Conservation (phyloP, 2,888 invertebrate genomes). For the Spisula subtruncata region DNA sequence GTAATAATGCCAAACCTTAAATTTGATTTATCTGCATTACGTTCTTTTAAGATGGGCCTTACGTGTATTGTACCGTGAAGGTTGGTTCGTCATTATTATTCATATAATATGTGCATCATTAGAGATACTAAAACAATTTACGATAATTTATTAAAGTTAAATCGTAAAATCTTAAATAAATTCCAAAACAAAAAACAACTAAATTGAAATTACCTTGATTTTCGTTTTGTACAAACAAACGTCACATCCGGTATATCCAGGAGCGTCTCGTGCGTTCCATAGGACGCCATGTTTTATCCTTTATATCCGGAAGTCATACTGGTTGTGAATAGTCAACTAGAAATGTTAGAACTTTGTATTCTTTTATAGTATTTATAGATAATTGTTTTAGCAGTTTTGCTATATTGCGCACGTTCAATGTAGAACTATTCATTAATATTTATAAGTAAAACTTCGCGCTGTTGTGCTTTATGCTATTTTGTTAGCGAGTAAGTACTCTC, state of each 20-base stretch:
- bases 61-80: no score
- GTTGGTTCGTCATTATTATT: no score
- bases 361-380: background rate
- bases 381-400: background rate
- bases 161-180: no score
- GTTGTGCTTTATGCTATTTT: background rate
- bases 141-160: no score
- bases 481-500: background rate
- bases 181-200: no score
- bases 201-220: slow-evolving; percentile 38
- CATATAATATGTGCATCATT: no score
- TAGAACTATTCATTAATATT: background rate
- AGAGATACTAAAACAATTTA: no score
- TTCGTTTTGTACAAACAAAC: slow-evolving; percentile 59
- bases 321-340: background rate
- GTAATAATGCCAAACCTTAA: no score
- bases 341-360: background rate
- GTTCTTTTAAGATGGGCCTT: no score
- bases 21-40: no score
- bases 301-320: background rate
- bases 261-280: slow-evolving; percentile 61
- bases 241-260: slow-evolving; percentile 66
- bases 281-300: slow-evolving; percentile 52
- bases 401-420: background rate
- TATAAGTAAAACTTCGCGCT: background rate